These are phyloP conservation scores for Leptopterna dolabrata DNA, from an alignment of 2,888 invertebrate species.

Conservation along the genomic window DNA sequence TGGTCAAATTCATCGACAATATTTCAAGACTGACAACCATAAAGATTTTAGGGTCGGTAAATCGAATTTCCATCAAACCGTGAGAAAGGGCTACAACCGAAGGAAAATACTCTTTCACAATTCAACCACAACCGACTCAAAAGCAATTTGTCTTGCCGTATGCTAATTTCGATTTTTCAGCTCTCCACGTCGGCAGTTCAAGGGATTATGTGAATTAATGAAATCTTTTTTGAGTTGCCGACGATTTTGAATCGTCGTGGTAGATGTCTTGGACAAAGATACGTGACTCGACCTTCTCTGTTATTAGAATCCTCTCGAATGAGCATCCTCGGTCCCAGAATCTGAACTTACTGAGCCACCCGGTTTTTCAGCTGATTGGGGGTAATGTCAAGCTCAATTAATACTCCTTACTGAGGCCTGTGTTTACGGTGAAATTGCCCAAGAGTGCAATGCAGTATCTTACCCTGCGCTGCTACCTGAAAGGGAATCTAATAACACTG, in stretches of 20 bases:
- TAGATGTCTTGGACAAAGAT: neutral
- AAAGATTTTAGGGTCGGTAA: neutral
- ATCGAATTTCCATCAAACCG: slow-evolving; percentile 15
- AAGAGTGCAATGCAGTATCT: neutral
- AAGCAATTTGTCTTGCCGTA: slow-evolving; percentile 25
- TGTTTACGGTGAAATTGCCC: slow-evolving; percentile 1
- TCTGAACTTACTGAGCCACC: neutral
- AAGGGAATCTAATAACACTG: neutral
- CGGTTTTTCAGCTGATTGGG: slow-evolving; percentile 1
- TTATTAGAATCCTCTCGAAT: neutral
- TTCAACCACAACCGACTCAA: neutral
- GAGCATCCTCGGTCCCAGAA: neutral
- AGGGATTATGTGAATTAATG: neutral
- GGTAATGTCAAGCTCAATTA: slow-evolving; percentile 7
- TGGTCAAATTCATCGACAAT: neutral
- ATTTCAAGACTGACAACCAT: neutral
- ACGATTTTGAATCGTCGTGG: neutral
- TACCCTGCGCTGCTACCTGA: neutral
- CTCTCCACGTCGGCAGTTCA: neutral
- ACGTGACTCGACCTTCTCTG: neutral
- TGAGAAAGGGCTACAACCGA: neutral
- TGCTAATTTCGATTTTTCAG: neutral
- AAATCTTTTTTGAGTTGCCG: neutral
- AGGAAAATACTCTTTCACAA: neutral
- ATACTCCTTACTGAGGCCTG: slow-evolving; percentile 6